phyloP scores from a whole-genome alignment of 2,888 invertebrate genomes.

The Acrocyrtus sp. region DNA sequence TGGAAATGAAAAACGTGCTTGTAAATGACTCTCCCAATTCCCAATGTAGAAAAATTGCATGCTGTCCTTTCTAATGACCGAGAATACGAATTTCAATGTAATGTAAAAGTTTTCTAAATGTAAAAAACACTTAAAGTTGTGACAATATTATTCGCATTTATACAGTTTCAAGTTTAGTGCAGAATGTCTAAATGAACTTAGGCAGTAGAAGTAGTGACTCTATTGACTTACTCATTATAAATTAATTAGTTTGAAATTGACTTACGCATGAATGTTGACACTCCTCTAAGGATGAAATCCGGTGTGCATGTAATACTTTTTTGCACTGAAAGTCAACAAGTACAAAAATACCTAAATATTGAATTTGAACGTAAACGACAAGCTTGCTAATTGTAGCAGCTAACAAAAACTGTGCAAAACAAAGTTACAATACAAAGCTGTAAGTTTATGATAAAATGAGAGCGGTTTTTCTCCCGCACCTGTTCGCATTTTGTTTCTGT shows the following conservation, averaged over 20 bases:
- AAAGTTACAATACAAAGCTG: not conserved
- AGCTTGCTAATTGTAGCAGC: not conserved
- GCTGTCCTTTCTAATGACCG: not conserved
- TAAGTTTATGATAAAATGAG: not conserved
- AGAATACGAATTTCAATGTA: too few species aligned
- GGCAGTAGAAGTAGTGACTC: too few species aligned
- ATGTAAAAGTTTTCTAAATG: too few species aligned
- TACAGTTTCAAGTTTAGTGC: too few species aligned
- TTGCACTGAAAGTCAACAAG: slow-evolving; percentile 48
- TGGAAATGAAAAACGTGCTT: too few species aligned
- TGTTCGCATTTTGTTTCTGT: slow-evolving; percentile 49
- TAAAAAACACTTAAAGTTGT: too few species aligned
- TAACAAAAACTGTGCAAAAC: not conserved
- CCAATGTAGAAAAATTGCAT: not conserved
- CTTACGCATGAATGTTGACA: slow-evolving; percentile 54
- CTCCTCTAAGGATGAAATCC: slow-evolving; percentile 17
- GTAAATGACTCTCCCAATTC: too few species aligned
- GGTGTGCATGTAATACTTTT: slow-evolving; percentile 37
- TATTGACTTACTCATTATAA: too few species aligned
- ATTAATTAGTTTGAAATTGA: not conserved
- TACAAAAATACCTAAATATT: not conserved
- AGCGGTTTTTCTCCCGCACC: slow-evolving; percentile 21
- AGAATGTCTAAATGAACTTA: too few species aligned
- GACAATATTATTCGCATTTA: too few species aligned
- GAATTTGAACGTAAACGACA: not conserved